phyloP scores from a whole-genome alignment of 2,888 invertebrate species.

The Limenitis camilla region DNA sequence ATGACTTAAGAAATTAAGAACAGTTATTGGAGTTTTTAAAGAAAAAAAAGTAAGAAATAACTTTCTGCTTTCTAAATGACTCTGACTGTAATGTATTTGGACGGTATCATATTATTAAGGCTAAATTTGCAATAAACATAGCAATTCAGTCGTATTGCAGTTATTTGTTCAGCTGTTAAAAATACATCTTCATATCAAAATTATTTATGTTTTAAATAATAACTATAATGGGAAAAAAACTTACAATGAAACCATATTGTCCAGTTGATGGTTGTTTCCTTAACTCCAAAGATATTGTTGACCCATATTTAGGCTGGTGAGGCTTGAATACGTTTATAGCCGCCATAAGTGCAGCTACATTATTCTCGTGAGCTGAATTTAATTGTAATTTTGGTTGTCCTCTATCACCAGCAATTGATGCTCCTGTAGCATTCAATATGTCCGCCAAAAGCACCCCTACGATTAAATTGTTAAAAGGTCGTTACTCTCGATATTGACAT shows the following conservation, averaged over 20 bases:
- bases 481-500: neutral
- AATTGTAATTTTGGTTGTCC: slow-evolving; percentile 60
- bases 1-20: no score
- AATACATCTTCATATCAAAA: no score
- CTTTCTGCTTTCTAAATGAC: no score
- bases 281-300: slow-evolving; percentile 72
- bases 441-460: slow-evolving; percentile 67
- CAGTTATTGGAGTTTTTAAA: no score
- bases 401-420: slow-evolving; percentile 51
- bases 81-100: no score
- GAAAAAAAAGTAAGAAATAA: no score
- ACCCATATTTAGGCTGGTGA: slow-evolving; percentile 74
- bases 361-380: slow-evolving; percentile 78
- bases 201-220: neutral
- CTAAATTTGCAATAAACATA: no score
- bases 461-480: slow-evolving; percentile 15
- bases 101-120: no score
- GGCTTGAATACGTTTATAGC: slow-evolving; percentile 71
- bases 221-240: slow-evolving; percentile 1
- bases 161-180: no score
- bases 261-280: slow-evolving; percentile 40
- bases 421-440: slow-evolving; percentile 61
- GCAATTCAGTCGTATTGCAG: no score
- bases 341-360: slow-evolving; percentile 74
- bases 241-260: slow-evolving; percentile 64